These are phyloP conservation scores for Stercorarius parasiticus DNA, from an alignment of 2,113 vertebrate species.

Conservation along the genomic window DNA sequence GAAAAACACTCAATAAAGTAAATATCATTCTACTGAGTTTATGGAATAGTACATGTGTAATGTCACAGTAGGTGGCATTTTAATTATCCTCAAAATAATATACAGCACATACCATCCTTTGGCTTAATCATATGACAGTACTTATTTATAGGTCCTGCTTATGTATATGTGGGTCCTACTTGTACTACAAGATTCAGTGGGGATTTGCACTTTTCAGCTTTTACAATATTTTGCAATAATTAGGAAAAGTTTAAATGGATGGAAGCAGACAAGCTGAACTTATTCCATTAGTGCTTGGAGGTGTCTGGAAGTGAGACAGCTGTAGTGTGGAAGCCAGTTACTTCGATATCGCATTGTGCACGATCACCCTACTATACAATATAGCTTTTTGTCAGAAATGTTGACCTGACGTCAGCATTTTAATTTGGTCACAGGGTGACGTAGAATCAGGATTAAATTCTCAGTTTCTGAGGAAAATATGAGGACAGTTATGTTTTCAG, in stretches of 20 bases:
- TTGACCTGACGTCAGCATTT: neutral
- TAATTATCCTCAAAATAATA: neutral
- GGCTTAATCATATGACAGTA: neutral
- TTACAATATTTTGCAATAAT: neutral
- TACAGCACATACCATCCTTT: neutral
- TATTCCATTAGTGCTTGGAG: neutral
- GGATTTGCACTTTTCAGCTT: neutral
- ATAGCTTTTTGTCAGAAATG: neutral
- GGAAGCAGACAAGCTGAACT: neutral
- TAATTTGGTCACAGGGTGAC: neutral
- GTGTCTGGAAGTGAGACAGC: neutral
- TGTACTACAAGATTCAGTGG: neutral
- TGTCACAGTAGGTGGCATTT: neutral
- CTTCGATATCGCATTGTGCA: neutral
- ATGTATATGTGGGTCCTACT: neutral
- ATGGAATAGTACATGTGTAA: neutral
- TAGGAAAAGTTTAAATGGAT: neutral
- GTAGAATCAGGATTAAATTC: neutral
- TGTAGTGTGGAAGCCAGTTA: neutral
- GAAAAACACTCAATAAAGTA: neutral
- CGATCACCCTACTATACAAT: neutral
- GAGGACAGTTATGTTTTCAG: neutral
- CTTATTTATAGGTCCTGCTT: neutral
- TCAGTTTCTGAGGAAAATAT: neutral
- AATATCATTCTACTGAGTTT: neutral